phyloP scores from a whole-genome alignment of 2,797 vertebrate genomes.

The Lutra lutra region DNA sequence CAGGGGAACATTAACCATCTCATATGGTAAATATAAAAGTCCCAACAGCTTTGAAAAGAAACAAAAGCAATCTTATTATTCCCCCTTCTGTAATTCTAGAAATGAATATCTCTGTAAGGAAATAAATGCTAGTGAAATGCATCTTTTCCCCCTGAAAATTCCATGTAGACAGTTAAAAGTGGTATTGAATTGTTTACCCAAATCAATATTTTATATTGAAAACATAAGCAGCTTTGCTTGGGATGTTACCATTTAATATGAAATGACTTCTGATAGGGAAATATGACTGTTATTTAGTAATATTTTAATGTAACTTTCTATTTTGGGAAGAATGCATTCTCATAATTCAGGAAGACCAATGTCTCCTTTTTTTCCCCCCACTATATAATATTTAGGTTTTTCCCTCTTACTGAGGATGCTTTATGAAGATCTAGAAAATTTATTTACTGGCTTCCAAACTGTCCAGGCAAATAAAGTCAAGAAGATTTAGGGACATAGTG shows the following conservation, averaged over 20 bases:
- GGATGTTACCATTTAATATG: constrained; percentile 15
- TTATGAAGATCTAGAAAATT: neutral
- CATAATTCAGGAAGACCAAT: neutral
- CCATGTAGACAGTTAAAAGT: constrained; percentile 49
- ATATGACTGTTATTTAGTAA: neutral
- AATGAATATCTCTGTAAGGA: constrained; percentile 58
- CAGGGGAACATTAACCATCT: constrained; percentile 39
- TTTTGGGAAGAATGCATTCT: neutral
- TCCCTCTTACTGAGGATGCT: neutral
- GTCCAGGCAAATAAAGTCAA: neutral
- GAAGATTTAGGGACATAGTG: neutral
- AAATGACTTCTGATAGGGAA: constrained; percentile 22
- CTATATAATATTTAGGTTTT: neutral
- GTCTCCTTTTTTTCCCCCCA: neutral
- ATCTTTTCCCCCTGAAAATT: constrained; percentile 54
- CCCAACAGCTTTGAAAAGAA: constrained; percentile 50
- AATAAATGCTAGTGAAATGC: neutral
- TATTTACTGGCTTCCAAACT: neutral
- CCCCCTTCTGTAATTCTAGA: constrained; percentile 23
- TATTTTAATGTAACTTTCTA: constrained; percentile 44
- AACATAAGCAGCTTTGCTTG: constrained; percentile 43
- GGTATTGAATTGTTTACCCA: constrained; percentile 6
- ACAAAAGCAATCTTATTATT: constrained; percentile 56
- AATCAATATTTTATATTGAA: constrained; percentile 58
- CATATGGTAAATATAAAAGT: constrained; percentile 36